Conservation (phyloP, 2,113 vertebrate genomes). For the Oreotrochilus melanogaster region DNA sequence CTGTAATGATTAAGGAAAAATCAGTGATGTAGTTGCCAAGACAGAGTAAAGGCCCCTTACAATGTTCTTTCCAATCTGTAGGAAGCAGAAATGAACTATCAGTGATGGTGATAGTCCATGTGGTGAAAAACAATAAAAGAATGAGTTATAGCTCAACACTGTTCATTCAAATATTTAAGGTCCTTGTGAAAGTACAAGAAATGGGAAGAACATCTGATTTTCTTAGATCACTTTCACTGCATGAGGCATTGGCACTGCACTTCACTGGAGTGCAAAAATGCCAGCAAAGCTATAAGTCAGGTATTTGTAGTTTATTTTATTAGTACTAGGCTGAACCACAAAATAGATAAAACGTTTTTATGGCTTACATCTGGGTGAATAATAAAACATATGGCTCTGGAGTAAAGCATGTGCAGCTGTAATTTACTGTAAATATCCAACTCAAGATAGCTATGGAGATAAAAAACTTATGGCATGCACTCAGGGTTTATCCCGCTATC, state of each 20-base stretch:
- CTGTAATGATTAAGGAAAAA: slow-evolving; percentile 52
- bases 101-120: slow-evolving; percentile 61
- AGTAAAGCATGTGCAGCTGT: slow-evolving; percentile 77
- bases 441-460: slow-evolving; percentile 59
- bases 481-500: slow-evolving; percentile 57
- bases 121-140: slow-evolving; percentile 73
- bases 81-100: slow-evolving; percentile 70
- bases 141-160: slow-evolving; percentile 13
- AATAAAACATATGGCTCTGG: slow-evolving; percentile 78
- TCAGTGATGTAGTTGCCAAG: slow-evolving; percentile 61
- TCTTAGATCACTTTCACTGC: slow-evolving; percentile 63
- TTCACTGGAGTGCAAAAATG: slow-evolving; percentile 57
- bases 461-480: slow-evolving; percentile 47
- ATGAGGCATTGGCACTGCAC: slow-evolving; percentile 41
- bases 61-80: slow-evolving; percentile 61
- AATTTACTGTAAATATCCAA: slow-evolving; percentile 79
- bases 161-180: slow-evolving; percentile 43
- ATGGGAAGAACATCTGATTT: slow-evolving; percentile 53
- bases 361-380: slow-evolving; percentile 81
- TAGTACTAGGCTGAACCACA: slow-evolving; percentile 76
- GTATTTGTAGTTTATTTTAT: slow-evolving; percentile 85
- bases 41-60: slow-evolving; percentile 39
- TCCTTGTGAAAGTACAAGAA: slow-evolving; percentile 55
- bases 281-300: slow-evolving; percentile 72
- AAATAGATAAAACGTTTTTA: slow-evolving; percentile 85